Base-by-base conservation (phyloP, 2,888 invertebrate species). In the Petrolisthes cinctipes region DNA sequence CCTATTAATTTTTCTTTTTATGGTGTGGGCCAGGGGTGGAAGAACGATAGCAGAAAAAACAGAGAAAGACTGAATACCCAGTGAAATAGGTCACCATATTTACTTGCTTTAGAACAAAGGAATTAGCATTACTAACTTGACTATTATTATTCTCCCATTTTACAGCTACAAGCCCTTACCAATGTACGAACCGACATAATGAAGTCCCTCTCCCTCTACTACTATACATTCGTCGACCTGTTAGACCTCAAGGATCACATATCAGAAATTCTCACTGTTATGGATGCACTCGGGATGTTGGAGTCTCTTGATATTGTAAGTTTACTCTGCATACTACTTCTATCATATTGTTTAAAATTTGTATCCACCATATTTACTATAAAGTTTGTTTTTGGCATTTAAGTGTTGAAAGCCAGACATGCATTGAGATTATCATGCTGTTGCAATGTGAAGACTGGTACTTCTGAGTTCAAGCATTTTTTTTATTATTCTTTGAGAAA, bases 141-240 rank as follows among this genome's bases (percentile, higher is more conserved):
- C 73, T 23, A 23, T 7, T 73, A 81, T 76, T 6, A 17, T 9
- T 0, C 51, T 61, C 57, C 71, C 53, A 61, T 86, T 85, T 92
- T 92, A 66, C 92, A 94, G 93, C 94, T 98, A 23, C 96, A 96
- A 92, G 96, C 97, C 4, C 97, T 99, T 81, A 95, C 96, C 76
- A 95, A 95, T 91, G 96, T 98, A 83, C 95, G 96, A 91, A 96
- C 96, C 92, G 99, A 99, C 93, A 97, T 99, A 73, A 97, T 98
- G 91, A 99, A 99, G 92, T 97, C 98, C 0, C 94, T 99, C 2
- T 98, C 98, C 0, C 93, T 99, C 7, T 99, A 99, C 92, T 99
- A 99, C 92, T 98, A 98, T 93, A 99, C 99, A 0, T 99, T 99
- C 94, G 99, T 99, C 14, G 99, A 99, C 94, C 94, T 99, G 76